These are phyloP conservation scores for Myripristis murdjan DNA, from an alignment of 2,797 vertebrate genomes.

Conservation along the genomic window DNA sequence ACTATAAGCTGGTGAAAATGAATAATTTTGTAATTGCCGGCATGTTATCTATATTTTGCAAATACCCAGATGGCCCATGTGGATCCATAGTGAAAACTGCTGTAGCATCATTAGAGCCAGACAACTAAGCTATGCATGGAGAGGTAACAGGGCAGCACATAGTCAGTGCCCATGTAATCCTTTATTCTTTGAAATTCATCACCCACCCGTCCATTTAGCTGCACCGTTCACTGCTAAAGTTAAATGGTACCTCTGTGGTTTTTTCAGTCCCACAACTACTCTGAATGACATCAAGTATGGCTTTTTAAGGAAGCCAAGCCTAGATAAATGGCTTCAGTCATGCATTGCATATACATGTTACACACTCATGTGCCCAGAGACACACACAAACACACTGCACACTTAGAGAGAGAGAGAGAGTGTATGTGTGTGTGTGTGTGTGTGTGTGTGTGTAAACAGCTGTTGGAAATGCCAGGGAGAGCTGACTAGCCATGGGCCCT, in stretches of 20 bases:
- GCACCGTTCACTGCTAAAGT: background rate
- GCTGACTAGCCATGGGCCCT: constrained; percentile 67
- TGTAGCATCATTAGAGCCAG: background rate
- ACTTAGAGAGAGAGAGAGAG: constrained; percentile 20
- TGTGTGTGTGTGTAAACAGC: constrained; percentile 67
- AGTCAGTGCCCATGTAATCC: background rate
- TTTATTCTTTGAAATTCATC: constrained; percentile 2
- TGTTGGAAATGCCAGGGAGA: constrained; percentile 72
- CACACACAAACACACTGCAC: constrained; percentile 19
- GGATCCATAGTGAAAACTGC: background rate
- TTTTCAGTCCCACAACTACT: background rate
- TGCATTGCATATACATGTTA: constrained; percentile 17
- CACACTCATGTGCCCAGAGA: constrained; percentile 28
- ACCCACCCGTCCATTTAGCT: background rate
- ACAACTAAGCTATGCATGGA: background rate
- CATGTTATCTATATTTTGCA: background rate
- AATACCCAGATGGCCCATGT: background rate
- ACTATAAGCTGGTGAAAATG: background rate
- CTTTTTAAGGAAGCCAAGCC: constrained; percentile 30
- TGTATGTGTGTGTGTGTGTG: constrained; percentile 19
- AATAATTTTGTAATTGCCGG: background rate
- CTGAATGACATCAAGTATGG: constrained; percentile 12
- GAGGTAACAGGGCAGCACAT: background rate
- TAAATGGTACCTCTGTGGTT: background rate
- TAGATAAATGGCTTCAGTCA: constrained; percentile 29